These are phyloP conservation scores for Dendrocincla fuliginosa DNA, from an alignment of 2,797 vertebrate species.

Conservation along the genomic window DNA sequence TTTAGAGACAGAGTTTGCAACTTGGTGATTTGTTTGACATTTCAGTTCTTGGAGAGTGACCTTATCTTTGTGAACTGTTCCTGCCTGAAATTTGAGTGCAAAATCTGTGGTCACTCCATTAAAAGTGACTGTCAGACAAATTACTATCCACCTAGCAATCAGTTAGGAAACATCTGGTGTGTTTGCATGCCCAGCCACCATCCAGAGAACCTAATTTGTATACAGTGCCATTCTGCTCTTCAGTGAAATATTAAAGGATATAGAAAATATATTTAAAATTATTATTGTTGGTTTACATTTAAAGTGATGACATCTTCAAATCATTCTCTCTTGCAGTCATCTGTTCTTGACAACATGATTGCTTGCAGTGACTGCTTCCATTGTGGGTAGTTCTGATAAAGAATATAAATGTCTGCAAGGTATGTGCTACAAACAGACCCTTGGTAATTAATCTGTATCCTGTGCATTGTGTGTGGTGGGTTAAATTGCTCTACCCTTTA, in stretches of 20 bases:
- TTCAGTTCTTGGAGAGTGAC: not conserved
- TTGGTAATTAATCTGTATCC: not conserved
- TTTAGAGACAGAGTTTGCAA: not conserved
- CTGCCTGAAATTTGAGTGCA: not conserved
- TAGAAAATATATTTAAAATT: not conserved
- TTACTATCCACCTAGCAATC: not conserved
- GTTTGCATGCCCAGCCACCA: not conserved
- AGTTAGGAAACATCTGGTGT: not conserved
- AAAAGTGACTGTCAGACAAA: not conserved
- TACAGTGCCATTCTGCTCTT: not conserved
- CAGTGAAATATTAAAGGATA: not conserved
- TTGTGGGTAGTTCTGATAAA: not conserved
- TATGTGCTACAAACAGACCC: not conserved
- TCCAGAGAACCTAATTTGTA: not conserved
- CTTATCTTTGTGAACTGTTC: not conserved
- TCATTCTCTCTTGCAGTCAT: not conserved
- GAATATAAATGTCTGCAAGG: not conserved
- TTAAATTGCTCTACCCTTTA: not conserved
- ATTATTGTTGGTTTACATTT: not conserved
- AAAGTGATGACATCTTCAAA: not conserved
- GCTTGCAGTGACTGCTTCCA: not conserved
- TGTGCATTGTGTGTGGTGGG: accelerated
- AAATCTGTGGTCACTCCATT: not conserved
- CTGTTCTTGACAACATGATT: not conserved
- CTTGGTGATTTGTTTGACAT: not conserved